Conservation (phyloP, 2,113 vertebrate genomes). For the Microtus montanus region DNA sequence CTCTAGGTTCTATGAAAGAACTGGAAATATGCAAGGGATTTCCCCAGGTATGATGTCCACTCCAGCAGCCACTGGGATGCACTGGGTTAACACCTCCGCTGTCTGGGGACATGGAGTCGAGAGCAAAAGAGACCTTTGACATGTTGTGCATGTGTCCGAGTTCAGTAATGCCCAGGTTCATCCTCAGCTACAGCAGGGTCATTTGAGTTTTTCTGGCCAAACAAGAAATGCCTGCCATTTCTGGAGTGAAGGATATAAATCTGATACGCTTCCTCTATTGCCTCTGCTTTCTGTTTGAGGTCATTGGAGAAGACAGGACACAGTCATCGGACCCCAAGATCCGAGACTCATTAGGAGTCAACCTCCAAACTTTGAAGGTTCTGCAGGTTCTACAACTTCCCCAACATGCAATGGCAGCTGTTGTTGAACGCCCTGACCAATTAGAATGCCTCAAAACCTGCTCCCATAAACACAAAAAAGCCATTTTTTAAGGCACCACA, state of each 20-base stretch:
- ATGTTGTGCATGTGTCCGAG: fast-evolving
- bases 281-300: not conserved
- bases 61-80: not conserved
- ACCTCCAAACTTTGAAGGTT: not conserved
- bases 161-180: not conserved
- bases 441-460: not conserved
- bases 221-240: not conserved
- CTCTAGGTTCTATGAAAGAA: not conserved
- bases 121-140: fast-evolving
- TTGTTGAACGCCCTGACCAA: too few relatives aligned
- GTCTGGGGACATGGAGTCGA: fast-evolving
- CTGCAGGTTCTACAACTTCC: not conserved
- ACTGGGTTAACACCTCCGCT: fast-evolving
- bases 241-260: not conserved
- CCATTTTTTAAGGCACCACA: too few relatives aligned
- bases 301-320: not conserved
- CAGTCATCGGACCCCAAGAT: not conserved
- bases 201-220: not conserved
- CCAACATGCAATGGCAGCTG: fast-evolving
- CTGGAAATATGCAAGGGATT: not conserved
- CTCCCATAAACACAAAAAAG: not conserved
- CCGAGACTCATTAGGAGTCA: fast-evolving
- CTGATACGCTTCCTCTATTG: fast-evolving
- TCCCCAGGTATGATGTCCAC: not conserved
- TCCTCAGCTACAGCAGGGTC: not conserved